A percentile compares a stretch with the other conserved stretches of the same genome.
Evolutionary conservation across 2,797 vertebrate genomes (phyloP).

Genomic region (Myotis vivesi): DNA sequence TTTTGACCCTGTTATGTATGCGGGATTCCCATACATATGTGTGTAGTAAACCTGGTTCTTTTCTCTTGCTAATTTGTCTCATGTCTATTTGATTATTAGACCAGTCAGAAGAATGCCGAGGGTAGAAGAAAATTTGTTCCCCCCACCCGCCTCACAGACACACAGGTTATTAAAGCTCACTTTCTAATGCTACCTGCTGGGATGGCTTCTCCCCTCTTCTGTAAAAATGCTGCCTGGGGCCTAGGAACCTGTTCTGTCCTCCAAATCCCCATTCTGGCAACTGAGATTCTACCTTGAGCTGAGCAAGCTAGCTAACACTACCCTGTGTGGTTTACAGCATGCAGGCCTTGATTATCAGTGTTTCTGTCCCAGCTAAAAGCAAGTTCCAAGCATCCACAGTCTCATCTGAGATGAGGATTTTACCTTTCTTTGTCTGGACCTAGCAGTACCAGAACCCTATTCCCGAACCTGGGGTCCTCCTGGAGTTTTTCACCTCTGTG

Average conservation of each 20-base stretch:
- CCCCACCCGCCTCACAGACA: no score
- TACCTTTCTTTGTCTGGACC: background rate
- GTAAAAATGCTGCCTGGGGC: fast-evolving
- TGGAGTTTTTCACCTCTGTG: background rate
- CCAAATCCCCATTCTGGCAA: background rate
- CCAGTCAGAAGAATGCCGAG: background rate
- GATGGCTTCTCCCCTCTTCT: background rate
- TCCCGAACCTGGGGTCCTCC: background rate
- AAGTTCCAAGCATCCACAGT: background rate
- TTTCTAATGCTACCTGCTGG: background rate
- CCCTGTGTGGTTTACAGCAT: background rate
- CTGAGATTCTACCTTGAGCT: background rate
- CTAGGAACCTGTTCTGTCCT: background rate
- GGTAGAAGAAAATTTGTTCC: background rate
- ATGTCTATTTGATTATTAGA: no score
- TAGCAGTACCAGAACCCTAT: background rate
- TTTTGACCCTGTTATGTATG: background rate
- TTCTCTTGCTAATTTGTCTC: no score
- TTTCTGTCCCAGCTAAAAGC: background rate
- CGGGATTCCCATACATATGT: no score
- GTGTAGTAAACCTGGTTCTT: no score
- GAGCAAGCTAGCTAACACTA: background rate
- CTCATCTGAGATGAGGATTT: background rate
- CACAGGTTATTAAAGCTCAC: background rate
- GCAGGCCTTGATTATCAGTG: background rate